Evolutionary conservation across 1,140 invertebrate genomes (phyloP).

Genomic region (Andrena cerasifolii): DNA sequence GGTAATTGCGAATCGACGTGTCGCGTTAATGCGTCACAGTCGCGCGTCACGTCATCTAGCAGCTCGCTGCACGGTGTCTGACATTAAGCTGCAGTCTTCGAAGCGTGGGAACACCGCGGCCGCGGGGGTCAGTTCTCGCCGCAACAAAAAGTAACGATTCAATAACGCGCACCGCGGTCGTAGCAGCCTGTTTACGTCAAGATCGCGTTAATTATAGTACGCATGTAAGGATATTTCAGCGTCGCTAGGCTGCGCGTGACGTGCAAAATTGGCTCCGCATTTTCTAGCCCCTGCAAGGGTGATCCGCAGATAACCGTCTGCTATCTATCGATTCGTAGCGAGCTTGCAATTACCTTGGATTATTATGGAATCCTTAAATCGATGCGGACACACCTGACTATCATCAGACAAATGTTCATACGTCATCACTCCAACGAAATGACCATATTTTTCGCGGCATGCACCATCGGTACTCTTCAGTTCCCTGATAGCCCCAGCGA

Average conservation of each 20-base stretch:
- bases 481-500: too few relatives aligned
- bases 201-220: conserved; percentile 4
- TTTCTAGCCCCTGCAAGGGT: neutral
- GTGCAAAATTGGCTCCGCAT: neutral
- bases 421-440: too few relatives aligned
- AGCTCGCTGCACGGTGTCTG: conserved; percentile 9
- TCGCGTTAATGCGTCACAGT: conserved; percentile 57
- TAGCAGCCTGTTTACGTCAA: neutral
- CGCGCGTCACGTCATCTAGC: conserved; percentile 36
- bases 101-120: conserved; percentile 45
- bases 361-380: too few relatives aligned
- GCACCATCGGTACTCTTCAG: too few relatives aligned
- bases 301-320: neutral
- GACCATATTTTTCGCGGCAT: too few relatives aligned
- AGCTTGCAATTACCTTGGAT: too few relatives aligned
- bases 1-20: conserved; percentile 69
- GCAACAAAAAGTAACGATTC: conserved; percentile 6
- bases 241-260: neutral
- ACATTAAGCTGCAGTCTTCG: conserved; percentile 41
- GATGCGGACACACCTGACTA: too few relatives aligned
- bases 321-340: neutral
- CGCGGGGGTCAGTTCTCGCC: neutral
- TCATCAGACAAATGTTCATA: too few relatives aligned
- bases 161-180: neutral
- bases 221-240: neutral